Conservation (phyloP, 1,140 invertebrate genomes). For the Charaxes varanes region DNA sequence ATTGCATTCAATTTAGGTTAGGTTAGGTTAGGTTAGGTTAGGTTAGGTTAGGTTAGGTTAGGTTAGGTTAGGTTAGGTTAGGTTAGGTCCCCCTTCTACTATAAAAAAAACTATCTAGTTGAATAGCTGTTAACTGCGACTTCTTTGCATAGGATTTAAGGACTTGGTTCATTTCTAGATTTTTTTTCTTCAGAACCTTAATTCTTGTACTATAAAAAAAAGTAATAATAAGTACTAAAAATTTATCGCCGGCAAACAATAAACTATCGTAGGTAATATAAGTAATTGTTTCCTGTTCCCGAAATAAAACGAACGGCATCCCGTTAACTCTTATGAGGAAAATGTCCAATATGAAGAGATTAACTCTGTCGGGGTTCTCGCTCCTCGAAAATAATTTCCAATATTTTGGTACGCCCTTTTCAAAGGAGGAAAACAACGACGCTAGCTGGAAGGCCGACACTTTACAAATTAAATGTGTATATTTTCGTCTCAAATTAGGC, state of each 20-base stretch:
- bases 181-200: too few species aligned
- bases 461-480: slow-evolving; percentile 54
- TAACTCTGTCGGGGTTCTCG: slow-evolving; percentile 46
- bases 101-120: too few species aligned
- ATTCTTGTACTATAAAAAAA: too few species aligned
- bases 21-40: not conserved
- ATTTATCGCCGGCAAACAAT: too few species aligned
- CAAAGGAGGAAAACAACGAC: slow-evolving; percentile 44
- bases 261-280: too few species aligned
- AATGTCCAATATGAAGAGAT: slow-evolving; percentile 61
- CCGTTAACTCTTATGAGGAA: slow-evolving; percentile 37
- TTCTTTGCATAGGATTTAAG: too few species aligned
- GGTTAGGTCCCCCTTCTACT: not conserved
- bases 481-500: slow-evolving; percentile 53
- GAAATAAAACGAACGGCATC: slow-evolving; percentile 14
- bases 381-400: slow-evolving; percentile 60
- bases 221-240: too few species aligned
- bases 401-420: slow-evolving; percentile 45
- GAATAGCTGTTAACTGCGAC: too few species aligned
- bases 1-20: too few species aligned
- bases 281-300: slow-evolving; percentile 5
- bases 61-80: not conserved
- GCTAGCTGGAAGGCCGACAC: slow-evolving; percentile 35
- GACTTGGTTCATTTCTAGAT: too few species aligned
- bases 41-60: not conserved